These are phyloP conservation scores for Tauraco erythrolophus DNA, from an alignment of 2,113 vertebrate genomes.

Conservation along the genomic window DNA sequence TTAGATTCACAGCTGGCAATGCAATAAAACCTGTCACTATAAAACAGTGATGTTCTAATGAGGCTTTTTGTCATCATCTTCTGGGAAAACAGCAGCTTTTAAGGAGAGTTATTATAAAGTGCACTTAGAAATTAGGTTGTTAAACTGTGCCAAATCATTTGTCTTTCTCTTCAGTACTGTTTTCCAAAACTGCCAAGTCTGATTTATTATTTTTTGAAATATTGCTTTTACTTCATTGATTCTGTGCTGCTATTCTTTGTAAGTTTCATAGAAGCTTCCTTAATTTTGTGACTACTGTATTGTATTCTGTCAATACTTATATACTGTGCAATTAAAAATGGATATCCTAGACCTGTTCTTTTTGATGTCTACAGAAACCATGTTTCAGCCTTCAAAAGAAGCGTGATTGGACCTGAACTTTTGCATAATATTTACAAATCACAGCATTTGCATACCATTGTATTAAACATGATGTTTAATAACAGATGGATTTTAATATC, in stretches of 20 bases:
- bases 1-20: conserved; percentile 76
- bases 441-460: conserved; percentile 10
- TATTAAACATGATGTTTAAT: conserved; percentile 42
- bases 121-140: conserved; percentile 84
- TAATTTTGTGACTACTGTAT: conserved; percentile 72
- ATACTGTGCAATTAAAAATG: conserved; percentile 66
- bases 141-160: conserved; percentile 69
- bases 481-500: conserved; percentile 49
- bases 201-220: conserved; percentile 66
- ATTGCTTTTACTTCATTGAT: conserved; percentile 66
- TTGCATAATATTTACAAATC: conserved; percentile 15
- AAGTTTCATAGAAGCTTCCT: conserved; percentile 59
- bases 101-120: conserved; percentile 77
- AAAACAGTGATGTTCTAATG: conserved; percentile 65
- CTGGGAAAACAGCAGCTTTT: conserved; percentile 70
- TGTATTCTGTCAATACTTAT: conserved; percentile 70
- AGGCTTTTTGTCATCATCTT: conserved; percentile 72
- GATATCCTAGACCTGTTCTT: conserved; percentile 18
- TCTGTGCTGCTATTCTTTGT: conserved; percentile 65
- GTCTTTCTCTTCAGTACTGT: conserved; percentile 48
- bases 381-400: neutral
- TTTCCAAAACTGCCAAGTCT: conserved; percentile 67
- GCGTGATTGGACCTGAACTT: conserved; percentile 10
- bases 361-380: neutral
- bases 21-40: conserved; percentile 78